Evolutionary conservation across 1,140 invertebrate species (phyloP).

Genomic region (Stegodyphus mimosarum): DNA sequence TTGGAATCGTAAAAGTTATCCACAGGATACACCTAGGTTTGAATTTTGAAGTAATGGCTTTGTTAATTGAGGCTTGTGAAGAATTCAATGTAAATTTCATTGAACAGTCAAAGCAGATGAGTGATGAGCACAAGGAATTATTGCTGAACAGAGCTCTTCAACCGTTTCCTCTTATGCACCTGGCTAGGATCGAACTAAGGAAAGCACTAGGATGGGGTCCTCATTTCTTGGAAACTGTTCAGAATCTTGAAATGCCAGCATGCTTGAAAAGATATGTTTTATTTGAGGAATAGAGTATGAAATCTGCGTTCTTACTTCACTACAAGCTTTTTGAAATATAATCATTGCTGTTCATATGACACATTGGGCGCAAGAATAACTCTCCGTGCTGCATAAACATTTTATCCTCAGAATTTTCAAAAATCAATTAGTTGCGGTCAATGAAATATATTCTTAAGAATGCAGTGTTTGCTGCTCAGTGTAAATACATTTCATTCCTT

Average conservation of each 20-base stretch:
- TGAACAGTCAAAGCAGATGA: constrained; percentile 75
- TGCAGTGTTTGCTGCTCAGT: no score
- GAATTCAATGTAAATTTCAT: constrained; percentile 80
- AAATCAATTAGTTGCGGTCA: no score
- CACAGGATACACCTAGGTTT: constrained; percentile 74
- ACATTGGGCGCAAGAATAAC: no score
- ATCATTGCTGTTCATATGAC: no score
- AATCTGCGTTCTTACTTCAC: no score
- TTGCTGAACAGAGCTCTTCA: constrained; percentile 77
- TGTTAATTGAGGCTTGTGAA: constrained; percentile 81
- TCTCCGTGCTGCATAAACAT: no score
- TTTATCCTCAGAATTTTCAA: no score
- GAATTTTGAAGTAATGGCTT: constrained; percentile 75
- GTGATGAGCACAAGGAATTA: constrained; percentile 75
- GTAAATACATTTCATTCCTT: no score
- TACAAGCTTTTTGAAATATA: no score
- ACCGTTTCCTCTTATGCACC: constrained; percentile 76
- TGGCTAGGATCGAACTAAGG: constrained; percentile 74
- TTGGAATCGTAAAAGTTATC: constrained; percentile 82
- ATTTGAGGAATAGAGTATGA: constrained; percentile 74
- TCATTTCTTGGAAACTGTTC: constrained; percentile 72
- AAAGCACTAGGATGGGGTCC: constrained; percentile 73
- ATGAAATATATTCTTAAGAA: no score
- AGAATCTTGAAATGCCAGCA: constrained; percentile 75
- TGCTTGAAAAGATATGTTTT: constrained; percentile 78